These are phyloP conservation scores for Latheticus oryzae DNA, from an alignment of 2,888 invertebrate species.

Conservation along the genomic window DNA sequence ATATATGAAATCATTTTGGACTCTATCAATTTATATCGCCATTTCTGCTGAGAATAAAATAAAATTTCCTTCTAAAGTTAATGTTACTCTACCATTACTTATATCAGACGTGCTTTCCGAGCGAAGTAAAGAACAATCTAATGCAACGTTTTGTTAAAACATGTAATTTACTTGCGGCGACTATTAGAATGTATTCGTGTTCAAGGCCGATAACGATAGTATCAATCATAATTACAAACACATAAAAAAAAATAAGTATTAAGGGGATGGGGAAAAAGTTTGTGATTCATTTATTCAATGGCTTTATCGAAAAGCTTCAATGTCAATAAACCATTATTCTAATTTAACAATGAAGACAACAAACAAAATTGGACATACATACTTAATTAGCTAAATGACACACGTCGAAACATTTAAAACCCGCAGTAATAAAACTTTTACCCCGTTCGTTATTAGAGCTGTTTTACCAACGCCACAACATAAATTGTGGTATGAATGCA, in stretches of 20 bases:
- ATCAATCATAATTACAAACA: slow-evolving; percentile 28
- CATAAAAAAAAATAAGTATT: slow-evolving; percentile 18
- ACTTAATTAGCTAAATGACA: too few relatives aligned
- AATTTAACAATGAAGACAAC: too few relatives aligned
- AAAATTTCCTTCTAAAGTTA: neutral
- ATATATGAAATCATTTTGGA: too few relatives aligned
- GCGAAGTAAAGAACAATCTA: slow-evolving; percentile 14
- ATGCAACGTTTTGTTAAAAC: slow-evolving; percentile 22
- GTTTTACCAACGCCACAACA: neutral
- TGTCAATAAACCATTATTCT: too few relatives aligned
- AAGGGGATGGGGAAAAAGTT: slow-evolving; percentile 7
- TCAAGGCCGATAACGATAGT: slow-evolving; percentile 10
- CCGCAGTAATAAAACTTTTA: slow-evolving; percentile 9
- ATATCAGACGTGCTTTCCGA: slow-evolving; percentile 1
- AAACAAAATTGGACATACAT: too few relatives aligned
- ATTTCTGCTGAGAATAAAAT: neutral
- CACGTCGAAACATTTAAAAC: too few relatives aligned
- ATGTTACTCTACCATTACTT: slow-evolving; percentile 4
- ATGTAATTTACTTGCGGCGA: slow-evolving; percentile 10
- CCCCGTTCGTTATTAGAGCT: too few relatives aligned
- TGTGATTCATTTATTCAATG: slow-evolving; percentile 10
- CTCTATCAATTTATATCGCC: slow-evolving; percentile 3
- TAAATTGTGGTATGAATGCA: neutral
- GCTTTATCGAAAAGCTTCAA: slow-evolving; percentile 3
- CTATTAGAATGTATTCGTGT: slow-evolving; percentile 20